Percentiles rank a stretch among this genome's conserved stretches.
Evolutionary conservation across 1,140 invertebrate genomes (phyloP).

Genomic region (Zaprionus nigranus): DNA sequence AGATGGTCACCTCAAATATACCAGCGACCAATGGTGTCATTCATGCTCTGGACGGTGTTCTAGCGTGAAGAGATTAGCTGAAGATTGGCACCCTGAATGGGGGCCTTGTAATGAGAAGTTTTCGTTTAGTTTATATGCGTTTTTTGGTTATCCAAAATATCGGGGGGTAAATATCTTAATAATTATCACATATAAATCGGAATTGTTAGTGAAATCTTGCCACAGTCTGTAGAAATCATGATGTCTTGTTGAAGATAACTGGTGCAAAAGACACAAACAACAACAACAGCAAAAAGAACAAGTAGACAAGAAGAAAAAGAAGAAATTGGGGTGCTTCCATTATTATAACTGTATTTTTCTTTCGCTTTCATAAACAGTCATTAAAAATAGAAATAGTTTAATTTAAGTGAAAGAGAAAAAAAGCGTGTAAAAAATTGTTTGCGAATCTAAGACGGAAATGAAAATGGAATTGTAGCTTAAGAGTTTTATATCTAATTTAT

Average conservation of each 20-base stretch:
- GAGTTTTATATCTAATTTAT: slow-evolving; percentile 71
- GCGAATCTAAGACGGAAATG: slow-evolving; percentile 24
- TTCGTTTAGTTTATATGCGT: slow-evolving; percentile 52
- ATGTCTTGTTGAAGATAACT: slow-evolving; percentile 50
- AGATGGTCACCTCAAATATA: slow-evolving; percentile 91
- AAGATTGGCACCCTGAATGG: neutral
- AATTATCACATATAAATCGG: slow-evolving; percentile 45
- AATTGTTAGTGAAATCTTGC: slow-evolving; percentile 80
- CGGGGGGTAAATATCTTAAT: slow-evolving; percentile 46
- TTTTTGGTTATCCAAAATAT: slow-evolving; percentile 32
- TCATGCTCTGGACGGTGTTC: slow-evolving; percentile 91
- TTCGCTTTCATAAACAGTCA: slow-evolving; percentile 78
- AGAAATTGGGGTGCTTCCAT: slow-evolving; percentile 72
- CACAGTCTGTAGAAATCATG: slow-evolving; percentile 58
- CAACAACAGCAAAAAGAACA: slow-evolving; percentile 21
- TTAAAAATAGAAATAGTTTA: slow-evolving; percentile 77
- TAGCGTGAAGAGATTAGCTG: slow-evolving; percentile 81
- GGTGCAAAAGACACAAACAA: slow-evolving; percentile 52
- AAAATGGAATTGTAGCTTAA: slow-evolving; percentile 57
- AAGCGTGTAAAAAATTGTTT: slow-evolving; percentile 44
- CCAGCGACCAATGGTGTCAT: slow-evolving; percentile 95
- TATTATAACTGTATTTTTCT: slow-evolving; percentile 57
- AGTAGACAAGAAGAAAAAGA: slow-evolving; percentile 8
- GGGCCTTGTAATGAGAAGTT: slow-evolving; percentile 45
- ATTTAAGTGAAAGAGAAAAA: slow-evolving; percentile 66